Percentiles rank a stretch among this genome's conserved stretches.
Evolutionary conservation across 2,888 invertebrate genomes (phyloP).

Genomic region (Diadromus collaris): DNA sequence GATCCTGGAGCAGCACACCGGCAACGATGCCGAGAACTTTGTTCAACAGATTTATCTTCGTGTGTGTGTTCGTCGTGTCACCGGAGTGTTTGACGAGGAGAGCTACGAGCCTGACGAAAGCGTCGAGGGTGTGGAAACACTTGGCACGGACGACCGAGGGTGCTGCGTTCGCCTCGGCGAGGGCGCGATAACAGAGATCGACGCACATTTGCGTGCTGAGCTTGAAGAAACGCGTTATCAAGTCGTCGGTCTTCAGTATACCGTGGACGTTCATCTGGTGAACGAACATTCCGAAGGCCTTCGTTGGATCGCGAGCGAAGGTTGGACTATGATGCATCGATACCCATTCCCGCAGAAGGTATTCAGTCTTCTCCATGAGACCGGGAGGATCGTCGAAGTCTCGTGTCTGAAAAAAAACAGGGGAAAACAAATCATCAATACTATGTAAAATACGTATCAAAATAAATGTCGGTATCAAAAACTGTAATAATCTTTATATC

Average conservation of each 20-base stretch:
- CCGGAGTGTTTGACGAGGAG: constrained; percentile 97
- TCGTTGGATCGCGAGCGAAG: constrained; percentile 91
- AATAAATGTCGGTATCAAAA: too few species aligned
- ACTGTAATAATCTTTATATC: too few species aligned
- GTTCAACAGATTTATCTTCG: constrained; percentile 97
- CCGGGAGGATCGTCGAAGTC: constrained; percentile 97
- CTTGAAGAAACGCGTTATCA: constrained; percentile 98
- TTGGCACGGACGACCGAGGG: constrained; percentile 90
- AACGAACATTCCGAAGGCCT: constrained; percentile 96
- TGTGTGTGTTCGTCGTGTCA: constrained; percentile 94
- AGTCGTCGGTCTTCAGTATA: constrained; percentile 97
- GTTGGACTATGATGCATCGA: constrained; percentile 92
- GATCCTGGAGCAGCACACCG: constrained; percentile 97
- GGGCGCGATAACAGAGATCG: constrained; percentile 93
- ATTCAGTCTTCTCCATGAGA: constrained; percentile 97
- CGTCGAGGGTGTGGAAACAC: constrained; percentile 97
- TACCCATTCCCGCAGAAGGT: constrained; percentile 97
- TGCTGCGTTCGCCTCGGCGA: constrained; percentile 87
- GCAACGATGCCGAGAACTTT: constrained; percentile 98
- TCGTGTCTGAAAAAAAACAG: constrained; percentile 83
- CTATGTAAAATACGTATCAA: too few species aligned
- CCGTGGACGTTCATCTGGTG: constrained; percentile 98
- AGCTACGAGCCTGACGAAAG: constrained; percentile 96
- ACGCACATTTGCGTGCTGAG: constrained; percentile 98
- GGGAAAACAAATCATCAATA: too few species aligned